Evolutionary conservation across 2,113 vertebrate species (phyloP).

Genomic region (Siniperca chuatsi): DNA sequence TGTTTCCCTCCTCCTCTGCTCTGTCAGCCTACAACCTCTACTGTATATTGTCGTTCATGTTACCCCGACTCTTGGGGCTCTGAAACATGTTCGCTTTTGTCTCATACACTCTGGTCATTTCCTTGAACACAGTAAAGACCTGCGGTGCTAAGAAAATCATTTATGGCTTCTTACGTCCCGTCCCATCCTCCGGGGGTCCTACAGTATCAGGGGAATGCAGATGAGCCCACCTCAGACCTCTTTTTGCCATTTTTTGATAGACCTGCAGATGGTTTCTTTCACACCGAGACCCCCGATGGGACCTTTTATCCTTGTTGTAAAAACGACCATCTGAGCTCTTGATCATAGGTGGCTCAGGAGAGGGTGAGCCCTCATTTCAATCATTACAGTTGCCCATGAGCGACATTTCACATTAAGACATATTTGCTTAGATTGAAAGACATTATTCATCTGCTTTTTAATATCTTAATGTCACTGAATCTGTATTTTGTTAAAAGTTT

Average conservation of each 20-base stretch:
- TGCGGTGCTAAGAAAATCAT: slow-evolving; percentile 77
- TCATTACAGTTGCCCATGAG: neutral
- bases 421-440: slow-evolving; percentile 10
- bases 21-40: slow-evolving; percentile 12
- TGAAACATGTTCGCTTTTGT: slow-evolving; percentile 76
- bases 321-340: slow-evolving; percentile 54
- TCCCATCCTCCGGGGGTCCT: slow-evolving; percentile 63
- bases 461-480: slow-evolving; percentile 48
- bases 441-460: slow-evolving; percentile 52
- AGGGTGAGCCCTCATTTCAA: slow-evolving; percentile 28
- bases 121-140: slow-evolving; percentile 76
- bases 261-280: slow-evolving; percentile 46
- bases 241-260: slow-evolving; percentile 18
- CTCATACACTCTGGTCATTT: slow-evolving; percentile 69
- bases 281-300: slow-evolving; percentile 28
- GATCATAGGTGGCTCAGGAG: slow-evolving; percentile 22
- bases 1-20: slow-evolving; percentile 6
- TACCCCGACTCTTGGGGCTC: slow-evolving; percentile 55
- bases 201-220: slow-evolving; percentile 74
- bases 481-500: slow-evolving; percentile 32
- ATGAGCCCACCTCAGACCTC: slow-evolving; percentile 67
- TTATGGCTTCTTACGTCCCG: slow-evolving; percentile 73
- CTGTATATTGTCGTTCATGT: slow-evolving; percentile 52
- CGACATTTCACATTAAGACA: slow-evolving; percentile 26
- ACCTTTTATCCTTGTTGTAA: slow-evolving; percentile 49